Conservation (phyloP, 2,888 invertebrate genomes). For the Carcina quercana region DNA sequence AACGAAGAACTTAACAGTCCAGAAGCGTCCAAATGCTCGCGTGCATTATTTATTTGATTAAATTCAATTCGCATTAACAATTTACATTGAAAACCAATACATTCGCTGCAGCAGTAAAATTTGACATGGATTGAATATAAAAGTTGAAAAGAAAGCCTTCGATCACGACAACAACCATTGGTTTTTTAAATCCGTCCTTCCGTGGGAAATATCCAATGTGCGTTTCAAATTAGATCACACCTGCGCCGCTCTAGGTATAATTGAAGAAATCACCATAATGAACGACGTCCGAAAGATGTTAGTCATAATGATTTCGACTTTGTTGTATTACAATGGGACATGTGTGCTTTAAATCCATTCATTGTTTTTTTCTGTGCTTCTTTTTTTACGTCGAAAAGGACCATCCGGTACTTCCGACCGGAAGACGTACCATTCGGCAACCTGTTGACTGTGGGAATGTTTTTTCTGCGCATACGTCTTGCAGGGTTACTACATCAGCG, state of each 20-base stretch:
- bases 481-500: constrained; percentile 36
- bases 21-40: constrained; percentile 17
- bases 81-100: constrained; percentile 21
- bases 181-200: constrained; percentile 17
- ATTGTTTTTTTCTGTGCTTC: constrained; percentile 41
- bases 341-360: constrained; percentile 53
- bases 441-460: constrained; percentile 67
- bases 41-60: constrained; percentile 23
- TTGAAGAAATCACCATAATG: constrained; percentile 41
- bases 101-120: constrained; percentile 27
- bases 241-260: constrained; percentile 36
- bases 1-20: constrained; percentile 9
- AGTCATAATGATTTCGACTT: constrained; percentile 38
- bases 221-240: constrained; percentile 38
- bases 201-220: constrained; percentile 60
- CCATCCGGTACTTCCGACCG: constrained; percentile 70
- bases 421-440: constrained; percentile 62
- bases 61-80: constrained; percentile 23
- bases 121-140: constrained; percentile 24
- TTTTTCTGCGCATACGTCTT: constrained; percentile 42
- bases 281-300: constrained; percentile 45
- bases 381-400: constrained; percentile 30
- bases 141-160: constrained; percentile 30
- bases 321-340: constrained; percentile 35
- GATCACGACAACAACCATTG: constrained; percentile 31